Percentiles rank a stretch among this genome's conserved stretches.
Evolutionary conservation across 2,888 invertebrate genomes (phyloP).

Genomic region (Blomia tropicalis): DNA sequence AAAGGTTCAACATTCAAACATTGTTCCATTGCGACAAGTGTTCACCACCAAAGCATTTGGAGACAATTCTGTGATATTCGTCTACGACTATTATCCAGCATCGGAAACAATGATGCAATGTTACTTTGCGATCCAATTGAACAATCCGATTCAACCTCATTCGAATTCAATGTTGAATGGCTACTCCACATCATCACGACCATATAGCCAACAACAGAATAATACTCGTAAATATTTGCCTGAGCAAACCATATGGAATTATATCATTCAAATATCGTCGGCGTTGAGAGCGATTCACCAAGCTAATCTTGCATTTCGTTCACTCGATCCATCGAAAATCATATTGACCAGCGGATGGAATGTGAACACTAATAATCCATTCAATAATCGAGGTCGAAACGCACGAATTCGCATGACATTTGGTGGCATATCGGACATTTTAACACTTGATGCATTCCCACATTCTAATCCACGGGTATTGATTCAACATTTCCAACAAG

Average conservation of each 20-base stretch:
- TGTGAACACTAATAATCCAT: neutral
- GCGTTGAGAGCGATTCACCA: conserved; percentile 79
- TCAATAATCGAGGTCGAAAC: neutral
- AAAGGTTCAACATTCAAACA: conserved; percentile 80
- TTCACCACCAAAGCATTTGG: conserved; percentile 90
- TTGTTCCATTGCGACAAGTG: conserved; percentile 76
- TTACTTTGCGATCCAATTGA: conserved; percentile 27
- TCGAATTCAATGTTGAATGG: conserved; percentile 32
- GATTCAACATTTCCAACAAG: conserved; percentile 47
- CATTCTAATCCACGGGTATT: conserved; percentile 35
- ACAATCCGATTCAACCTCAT: neutral
- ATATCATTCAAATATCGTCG: conserved; percentile 84
- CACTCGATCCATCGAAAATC: conserved; percentile 81
- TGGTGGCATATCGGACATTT: conserved; percentile 61
- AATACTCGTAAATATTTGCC: conserved; percentile 48
- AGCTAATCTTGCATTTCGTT: conserved; percentile 57
- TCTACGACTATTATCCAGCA: conserved; percentile 85
- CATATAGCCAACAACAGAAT: conserved; percentile 66
- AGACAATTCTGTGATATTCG: conserved; percentile 85
- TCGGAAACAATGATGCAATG: conserved; percentile 59
- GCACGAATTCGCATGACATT: conserved; percentile 1
- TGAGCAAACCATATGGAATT: conserved; percentile 83
- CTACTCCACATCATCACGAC: conserved; percentile 60
- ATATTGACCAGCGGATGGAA: conserved; percentile 44
- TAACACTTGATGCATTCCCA: conserved; percentile 43